A percentile compares a stretch with the other conserved stretches of the same genome.
Conservation (phyloP, 2,113 vertebrate genomes). For the Melanerpes formicivorus region DNA sequence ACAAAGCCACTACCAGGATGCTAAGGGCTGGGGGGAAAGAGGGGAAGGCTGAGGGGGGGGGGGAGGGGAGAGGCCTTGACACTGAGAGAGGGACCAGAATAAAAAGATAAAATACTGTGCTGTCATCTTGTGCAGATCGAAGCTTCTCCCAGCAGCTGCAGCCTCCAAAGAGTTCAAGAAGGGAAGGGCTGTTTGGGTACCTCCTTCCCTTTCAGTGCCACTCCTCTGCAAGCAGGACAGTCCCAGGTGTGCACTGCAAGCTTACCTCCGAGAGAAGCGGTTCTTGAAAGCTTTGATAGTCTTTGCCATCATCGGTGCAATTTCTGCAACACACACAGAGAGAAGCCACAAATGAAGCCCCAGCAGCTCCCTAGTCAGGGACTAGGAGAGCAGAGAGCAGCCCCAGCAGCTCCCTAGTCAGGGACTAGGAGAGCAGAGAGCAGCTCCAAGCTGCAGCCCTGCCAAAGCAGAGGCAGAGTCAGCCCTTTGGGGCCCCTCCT, state of each 20-base stretch:
- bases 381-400: not conserved
- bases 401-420: not conserved
- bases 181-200: constrained; percentile 35
- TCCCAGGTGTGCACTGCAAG: constrained; percentile 49
- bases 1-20: constrained; percentile 32
- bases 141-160: constrained; percentile 52
- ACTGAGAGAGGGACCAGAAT: constrained; percentile 53
- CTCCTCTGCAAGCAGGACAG: not conserved
- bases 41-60: not conserved
- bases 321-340: constrained; percentile 80
- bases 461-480: not conserved
- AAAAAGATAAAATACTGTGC: constrained; percentile 71
- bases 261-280: constrained; percentile 95
- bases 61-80: not conserved
- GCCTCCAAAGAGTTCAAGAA: constrained; percentile 39
- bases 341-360: not conserved
- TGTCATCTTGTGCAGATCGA: constrained; percentile 47
- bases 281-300: constrained; percentile 99
- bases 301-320: constrained; percentile 99
- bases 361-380: not conserved
- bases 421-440: not conserved
- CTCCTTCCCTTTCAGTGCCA: constrained; percentile 42
- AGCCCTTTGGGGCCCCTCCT: rapidly evolving
- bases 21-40: not conserved
- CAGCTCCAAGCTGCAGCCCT: not conserved